A percentile compares a stretch with the other conserved stretches of the same genome.
phyloP scores from a whole-genome alignment of 1,140 invertebrate species.

The Pomacea maculata region DNA sequence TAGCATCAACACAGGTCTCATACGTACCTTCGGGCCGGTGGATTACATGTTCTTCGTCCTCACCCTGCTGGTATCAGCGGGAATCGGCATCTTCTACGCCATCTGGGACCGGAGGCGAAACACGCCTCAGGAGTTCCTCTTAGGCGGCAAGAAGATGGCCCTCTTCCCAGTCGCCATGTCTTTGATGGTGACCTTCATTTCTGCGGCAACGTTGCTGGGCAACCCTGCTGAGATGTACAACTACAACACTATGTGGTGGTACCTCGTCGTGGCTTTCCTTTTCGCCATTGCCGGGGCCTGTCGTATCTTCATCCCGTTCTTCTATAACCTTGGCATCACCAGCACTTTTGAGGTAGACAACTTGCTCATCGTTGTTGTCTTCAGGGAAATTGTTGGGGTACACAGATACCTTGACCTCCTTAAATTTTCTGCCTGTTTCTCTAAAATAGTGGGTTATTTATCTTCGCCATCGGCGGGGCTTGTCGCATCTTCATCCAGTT shows the following conservation, averaged over 20 bases:
- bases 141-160: conserved; percentile 81
- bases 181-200: conserved; percentile 78
- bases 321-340: conserved; percentile 58
- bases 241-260: conserved; percentile 54
- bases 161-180: conserved; percentile 56
- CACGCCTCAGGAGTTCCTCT: conserved; percentile 82
- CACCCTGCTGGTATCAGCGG: conserved; percentile 62
- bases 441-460: too few species aligned
- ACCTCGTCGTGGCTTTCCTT: conserved; percentile 44
- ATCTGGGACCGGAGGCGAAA: conserved; percentile 86
- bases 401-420: too few species aligned
- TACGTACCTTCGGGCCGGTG: conserved; percentile 28
- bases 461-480: conserved; percentile 43
- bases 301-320: conserved; percentile 59
- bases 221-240: conserved; percentile 85
- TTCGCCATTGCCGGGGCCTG: conserved; percentile 47
- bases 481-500: conserved; percentile 58
- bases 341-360: conserved; percentile 61
- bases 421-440: too few species aligned
- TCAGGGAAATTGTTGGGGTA: too few species aligned
- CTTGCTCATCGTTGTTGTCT: neutral
- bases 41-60: conserved; percentile 49
- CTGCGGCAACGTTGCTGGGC: conserved; percentile 87
- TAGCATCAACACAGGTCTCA: conserved; percentile 41
- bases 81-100: conserved; percentile 82